phyloP scores from a whole-genome alignment of 2,888 invertebrate genomes.

The Subacronicta megacephala region DNA sequence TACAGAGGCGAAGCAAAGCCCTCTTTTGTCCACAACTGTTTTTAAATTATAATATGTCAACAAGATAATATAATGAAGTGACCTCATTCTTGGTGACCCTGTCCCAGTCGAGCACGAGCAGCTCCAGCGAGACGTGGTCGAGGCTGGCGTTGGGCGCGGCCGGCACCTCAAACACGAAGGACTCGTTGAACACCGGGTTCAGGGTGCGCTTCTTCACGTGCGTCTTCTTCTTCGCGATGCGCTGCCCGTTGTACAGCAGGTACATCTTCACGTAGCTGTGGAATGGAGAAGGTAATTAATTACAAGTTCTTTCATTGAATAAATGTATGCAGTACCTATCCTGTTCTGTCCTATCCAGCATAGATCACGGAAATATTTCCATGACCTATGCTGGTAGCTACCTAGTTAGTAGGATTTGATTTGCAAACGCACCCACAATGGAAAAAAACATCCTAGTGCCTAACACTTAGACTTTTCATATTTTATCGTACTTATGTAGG shows the following conservation, averaged over 20 bases:
- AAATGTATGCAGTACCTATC: too few species aligned
- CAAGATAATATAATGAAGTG: conserved; percentile 31
- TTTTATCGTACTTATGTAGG: too few species aligned
- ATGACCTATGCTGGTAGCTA: too few species aligned
- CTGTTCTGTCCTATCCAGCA: too few species aligned
- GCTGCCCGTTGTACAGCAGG: conserved; percentile 98
- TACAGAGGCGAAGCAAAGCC: too few species aligned
- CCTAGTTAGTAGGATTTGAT: too few species aligned
- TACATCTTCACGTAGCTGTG: conserved; percentile 97
- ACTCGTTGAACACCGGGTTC: conserved; percentile 99
- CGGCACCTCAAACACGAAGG: conserved; percentile 99
- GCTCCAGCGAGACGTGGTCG: conserved; percentile 95
- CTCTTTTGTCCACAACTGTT: too few species aligned
- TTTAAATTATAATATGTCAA: too few species aligned
- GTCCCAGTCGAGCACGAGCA: conserved; percentile 98
- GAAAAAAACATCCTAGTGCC: too few species aligned
- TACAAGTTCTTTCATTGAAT: background rate
- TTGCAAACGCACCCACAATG: too few species aligned
- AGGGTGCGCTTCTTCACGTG: conserved; percentile 99
- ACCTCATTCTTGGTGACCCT: conserved; percentile 99
- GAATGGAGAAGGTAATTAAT: background rate
- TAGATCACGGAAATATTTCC: too few species aligned
- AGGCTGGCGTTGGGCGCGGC: conserved; percentile 92
- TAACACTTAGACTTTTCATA: too few species aligned
- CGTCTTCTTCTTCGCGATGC: conserved; percentile 99